Percentiles rank a stretch among this genome's conserved stretches.
These are phyloP conservation scores for Mechanitis mazaeus DNA, from an alignment of 2,888 invertebrate species.

Conservation along the genomic window DNA sequence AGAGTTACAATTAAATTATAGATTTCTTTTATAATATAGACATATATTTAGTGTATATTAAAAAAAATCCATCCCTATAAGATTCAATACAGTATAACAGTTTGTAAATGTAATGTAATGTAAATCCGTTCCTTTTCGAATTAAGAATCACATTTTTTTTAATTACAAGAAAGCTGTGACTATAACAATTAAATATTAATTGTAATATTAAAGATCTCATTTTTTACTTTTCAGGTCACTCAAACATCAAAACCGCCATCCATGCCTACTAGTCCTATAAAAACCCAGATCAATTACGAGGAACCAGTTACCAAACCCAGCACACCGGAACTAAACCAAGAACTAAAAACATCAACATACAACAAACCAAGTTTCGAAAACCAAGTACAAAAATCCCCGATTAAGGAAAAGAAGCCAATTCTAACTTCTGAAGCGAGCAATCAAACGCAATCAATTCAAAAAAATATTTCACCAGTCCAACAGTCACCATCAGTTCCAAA, in stretches of 20 bases:
- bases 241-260: constrained; percentile 21
- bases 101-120: too few species aligned
- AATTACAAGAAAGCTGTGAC: too few species aligned
- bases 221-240: too few species aligned
- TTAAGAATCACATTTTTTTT: too few species aligned
- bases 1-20: too few species aligned
- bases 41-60: too few species aligned
- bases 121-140: too few species aligned
- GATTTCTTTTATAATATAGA: too few species aligned
- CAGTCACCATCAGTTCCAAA: constrained; percentile 23
- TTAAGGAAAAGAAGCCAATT: constrained; percentile 6
- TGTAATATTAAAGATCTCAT: too few species aligned
- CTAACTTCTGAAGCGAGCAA: not conserved
- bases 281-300: constrained; percentile 18
- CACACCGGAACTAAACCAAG: constrained; percentile 20
- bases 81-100: too few species aligned
- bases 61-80: too few species aligned
- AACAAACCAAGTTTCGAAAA: constrained; percentile 8
- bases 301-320: constrained; percentile 14
- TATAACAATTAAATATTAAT: too few species aligned
- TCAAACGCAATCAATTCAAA: constrained; percentile 7
- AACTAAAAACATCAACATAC: constrained; percentile 8
- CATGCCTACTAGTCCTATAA: constrained; percentile 29
- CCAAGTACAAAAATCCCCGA: constrained; percentile 11
- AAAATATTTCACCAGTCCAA: constrained; percentile 29